Evolutionary conservation across 2,113 vertebrate genomes (phyloP).

Genomic region (Brachyhypopomus occidentalis): DNA sequence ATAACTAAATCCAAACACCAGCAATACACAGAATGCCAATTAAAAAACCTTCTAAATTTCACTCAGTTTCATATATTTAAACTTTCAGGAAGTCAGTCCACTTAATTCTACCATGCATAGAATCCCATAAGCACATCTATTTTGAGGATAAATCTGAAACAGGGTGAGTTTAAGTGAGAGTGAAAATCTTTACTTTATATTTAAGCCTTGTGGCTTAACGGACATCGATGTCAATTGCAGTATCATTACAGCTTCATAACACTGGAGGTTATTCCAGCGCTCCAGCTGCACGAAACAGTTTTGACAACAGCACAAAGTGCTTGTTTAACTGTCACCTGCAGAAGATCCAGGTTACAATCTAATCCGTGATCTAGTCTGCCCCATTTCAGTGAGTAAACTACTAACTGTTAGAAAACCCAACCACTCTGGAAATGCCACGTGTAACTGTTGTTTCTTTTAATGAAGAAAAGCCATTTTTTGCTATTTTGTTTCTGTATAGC

Average conservation of each 20-base stretch:
- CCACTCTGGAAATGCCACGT: not conserved
- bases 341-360: not conserved
- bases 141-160: not conserved
- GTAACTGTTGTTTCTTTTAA: not conserved
- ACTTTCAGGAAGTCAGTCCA: not conserved
- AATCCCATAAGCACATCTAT: not conserved
- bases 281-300: not conserved
- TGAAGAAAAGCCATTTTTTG: too few relatives aligned
- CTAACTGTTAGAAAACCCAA: not conserved
- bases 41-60: not conserved
- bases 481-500: too few relatives aligned
- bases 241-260: not conserved
- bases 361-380: conserved; percentile 1
- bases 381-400: not conserved
- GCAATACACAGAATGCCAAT: not conserved
- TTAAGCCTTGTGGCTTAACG: not conserved
- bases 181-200: not conserved
- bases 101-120: not conserved
- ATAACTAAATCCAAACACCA: not conserved
- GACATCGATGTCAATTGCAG: not conserved
- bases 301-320: not conserved
- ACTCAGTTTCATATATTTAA: not conserved
- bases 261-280: not conserved
- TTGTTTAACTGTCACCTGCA: not conserved
- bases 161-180: not conserved